These are phyloP conservation scores for Dioctria linearis DNA, from an alignment of 2,888 invertebrate genomes.

Conservation along the genomic window DNA sequence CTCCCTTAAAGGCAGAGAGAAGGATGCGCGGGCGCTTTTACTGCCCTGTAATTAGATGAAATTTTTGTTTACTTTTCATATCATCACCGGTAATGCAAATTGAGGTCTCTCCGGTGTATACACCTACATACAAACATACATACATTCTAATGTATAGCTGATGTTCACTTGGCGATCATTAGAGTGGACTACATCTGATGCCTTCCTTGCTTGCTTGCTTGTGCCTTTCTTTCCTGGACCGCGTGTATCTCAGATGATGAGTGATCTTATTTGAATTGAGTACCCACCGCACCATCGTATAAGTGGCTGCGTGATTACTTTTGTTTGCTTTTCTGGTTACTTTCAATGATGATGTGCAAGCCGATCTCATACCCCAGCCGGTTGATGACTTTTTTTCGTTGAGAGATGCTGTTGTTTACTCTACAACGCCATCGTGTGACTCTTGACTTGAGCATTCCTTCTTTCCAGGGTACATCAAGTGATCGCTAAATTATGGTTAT, in stretches of 20 bases:
- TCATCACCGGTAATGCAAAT: conserved; percentile 51
- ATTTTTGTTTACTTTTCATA: conserved; percentile 53
- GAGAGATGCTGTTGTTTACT: conserved; percentile 24
- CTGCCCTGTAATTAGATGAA: conserved; percentile 44
- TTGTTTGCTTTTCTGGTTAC: conserved; percentile 50
- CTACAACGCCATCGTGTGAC: not conserved
- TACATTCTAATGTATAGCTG: too few relatives aligned
- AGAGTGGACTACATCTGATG: conserved; percentile 34
- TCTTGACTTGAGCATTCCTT: not conserved
- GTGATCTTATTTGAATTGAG: conserved; percentile 49
- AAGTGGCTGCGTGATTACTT: conserved; percentile 50
- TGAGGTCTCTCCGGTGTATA: not conserved
- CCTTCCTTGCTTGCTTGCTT: not conserved
- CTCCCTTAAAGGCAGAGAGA: not conserved
- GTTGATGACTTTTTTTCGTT: conserved; percentile 32
- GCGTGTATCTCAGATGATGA: conserved; percentile 24
- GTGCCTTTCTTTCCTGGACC: not conserved
- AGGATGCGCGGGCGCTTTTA: not conserved
- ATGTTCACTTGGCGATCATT: not conserved
- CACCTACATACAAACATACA: not conserved
- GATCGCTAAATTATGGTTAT: conserved; percentile 34
- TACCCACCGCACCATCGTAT: conserved; percentile 23
- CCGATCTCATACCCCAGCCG: not conserved
- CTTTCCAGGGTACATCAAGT: conserved; percentile 4
- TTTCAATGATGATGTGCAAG: conserved; percentile 9